Base-by-base conservation (phyloP, 2,888 invertebrate genomes). In the Furcula furcula region DNA sequence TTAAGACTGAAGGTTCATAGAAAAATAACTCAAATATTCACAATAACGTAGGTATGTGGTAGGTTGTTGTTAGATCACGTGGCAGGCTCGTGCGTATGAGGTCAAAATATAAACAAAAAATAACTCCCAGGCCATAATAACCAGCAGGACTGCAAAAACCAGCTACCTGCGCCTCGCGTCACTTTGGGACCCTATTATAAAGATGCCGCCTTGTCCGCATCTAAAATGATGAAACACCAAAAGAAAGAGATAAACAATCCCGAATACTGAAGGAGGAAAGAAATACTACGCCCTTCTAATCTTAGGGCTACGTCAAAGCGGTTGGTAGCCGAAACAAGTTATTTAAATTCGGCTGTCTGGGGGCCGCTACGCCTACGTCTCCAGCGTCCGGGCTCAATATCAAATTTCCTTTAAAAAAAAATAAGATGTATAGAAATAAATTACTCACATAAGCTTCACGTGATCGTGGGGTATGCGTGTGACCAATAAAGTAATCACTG, bases 401-500 rank as follows among this genome's bases (percentile, higher is more conserved):
- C 34, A 27, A 29, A 43, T 40, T 35, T 39, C 45, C 56, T 59
- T 65, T 61, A 57, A 63, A 40, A 47, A 36, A 36, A 47, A 47
- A 42, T 32, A 36, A 47, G 47, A 42, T 32, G 61, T 64, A 72
- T 71, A 74, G 67, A 70, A 71, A 72, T 74, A 74, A 72, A 70
- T 67, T 58, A 63, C 60, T 65, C 59, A 61, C 60, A 60, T 55
- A 55, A 65, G 59, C 69, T 60, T 65, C 63, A 65, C 64, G 65
- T 61, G 65, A 70, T 66, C 51, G 53, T 41, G 25, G 53, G 61
- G 48, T 67, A 62, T 73, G 69, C 76, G 70, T 68, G 76, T 65
- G 70, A 68, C 73, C 86, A 86, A 86, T 87, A 87, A 87, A 86
- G 83, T 72, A 82, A 85, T 86, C 80, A 82, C 74, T 74, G 65